Evolutionary conservation across 1,140 invertebrate genomes (phyloP).

Genomic region (Anastrepha ludens): DNA sequence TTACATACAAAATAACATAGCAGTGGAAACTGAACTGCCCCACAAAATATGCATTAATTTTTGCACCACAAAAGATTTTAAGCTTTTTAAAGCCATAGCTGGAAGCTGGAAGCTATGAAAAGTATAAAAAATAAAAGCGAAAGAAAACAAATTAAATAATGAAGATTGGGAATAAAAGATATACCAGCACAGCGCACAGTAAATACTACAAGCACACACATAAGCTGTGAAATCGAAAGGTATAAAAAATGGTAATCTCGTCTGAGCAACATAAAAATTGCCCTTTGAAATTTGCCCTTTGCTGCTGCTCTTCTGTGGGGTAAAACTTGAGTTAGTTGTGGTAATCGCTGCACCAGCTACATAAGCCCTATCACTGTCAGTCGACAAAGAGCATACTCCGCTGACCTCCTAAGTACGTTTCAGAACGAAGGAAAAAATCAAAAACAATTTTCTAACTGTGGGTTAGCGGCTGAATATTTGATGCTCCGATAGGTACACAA

Average conservation of each 20-base stretch:
- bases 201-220: neutral
- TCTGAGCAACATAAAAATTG: neutral
- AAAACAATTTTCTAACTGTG: neutral
- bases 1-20: neutral
- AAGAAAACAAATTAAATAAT: no score
- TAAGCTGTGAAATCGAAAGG: neutral
- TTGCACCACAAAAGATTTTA: neutral
- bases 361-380: neutral
- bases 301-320: neutral
- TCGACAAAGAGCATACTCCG: neutral
- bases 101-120: neutral
- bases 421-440: no score
- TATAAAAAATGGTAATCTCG: conserved; percentile 20
- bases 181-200: no score
- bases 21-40: neutral
- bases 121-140: neutral
- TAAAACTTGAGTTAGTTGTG: neutral
- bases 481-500: neutral
- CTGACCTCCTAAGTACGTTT: neutral
- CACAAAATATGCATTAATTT: neutral
- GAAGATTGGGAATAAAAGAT: no score
- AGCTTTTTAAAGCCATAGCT: neutral
- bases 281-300: neutral
- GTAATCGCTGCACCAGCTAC: neutral
- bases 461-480: neutral